Evolutionary conservation across 2,888 invertebrate genomes (phyloP).

Genomic region (Hoplodrina ambigua): DNA sequence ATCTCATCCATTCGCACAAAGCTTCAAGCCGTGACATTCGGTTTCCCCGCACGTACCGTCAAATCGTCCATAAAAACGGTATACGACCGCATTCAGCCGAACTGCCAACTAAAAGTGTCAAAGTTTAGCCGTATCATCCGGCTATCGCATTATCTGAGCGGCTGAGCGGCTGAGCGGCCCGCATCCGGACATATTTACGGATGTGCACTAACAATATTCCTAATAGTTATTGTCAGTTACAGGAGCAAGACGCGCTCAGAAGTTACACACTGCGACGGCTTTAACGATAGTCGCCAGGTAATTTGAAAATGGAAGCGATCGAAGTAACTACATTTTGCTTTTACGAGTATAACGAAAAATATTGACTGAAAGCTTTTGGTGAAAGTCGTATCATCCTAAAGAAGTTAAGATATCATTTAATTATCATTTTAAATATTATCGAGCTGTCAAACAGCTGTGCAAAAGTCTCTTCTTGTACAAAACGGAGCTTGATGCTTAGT

Average conservation of each 20-base stretch:
- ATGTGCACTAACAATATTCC: slow-evolving; percentile 63
- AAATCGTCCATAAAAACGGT: slow-evolving; percentile 61
- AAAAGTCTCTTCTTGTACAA: too few species aligned
- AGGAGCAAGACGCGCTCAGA: slow-evolving; percentile 14
- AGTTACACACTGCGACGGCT: slow-evolving; percentile 15
- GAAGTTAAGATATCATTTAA: too few species aligned
- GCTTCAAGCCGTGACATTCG: slow-evolving; percentile 33
- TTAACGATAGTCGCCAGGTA: not conserved
- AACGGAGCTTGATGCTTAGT: too few species aligned
- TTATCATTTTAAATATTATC: too few species aligned
- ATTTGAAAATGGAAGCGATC: not conserved
- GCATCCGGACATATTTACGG: slow-evolving; percentile 60
- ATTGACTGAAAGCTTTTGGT: too few species aligned
- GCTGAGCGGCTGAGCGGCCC: slow-evolving; percentile 24
- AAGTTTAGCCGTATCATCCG: slow-evolving; percentile 60
- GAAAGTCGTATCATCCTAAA: too few species aligned
- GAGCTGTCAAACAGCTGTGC: too few species aligned
- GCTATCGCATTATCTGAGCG: slow-evolving; percentile 60
- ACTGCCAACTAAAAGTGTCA: slow-evolving; percentile 60
- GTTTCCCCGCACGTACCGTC: slow-evolving; percentile 53
- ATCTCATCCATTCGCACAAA: slow-evolving; percentile 26
- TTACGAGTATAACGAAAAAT: too few species aligned
- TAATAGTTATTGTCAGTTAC: slow-evolving; percentile 59
- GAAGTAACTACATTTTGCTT: too few species aligned
- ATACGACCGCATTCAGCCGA: slow-evolving; percentile 57